Evolutionary conservation across 2,888 invertebrate genomes (phyloP).

Genomic region (Hypercompe scribonia): DNA sequence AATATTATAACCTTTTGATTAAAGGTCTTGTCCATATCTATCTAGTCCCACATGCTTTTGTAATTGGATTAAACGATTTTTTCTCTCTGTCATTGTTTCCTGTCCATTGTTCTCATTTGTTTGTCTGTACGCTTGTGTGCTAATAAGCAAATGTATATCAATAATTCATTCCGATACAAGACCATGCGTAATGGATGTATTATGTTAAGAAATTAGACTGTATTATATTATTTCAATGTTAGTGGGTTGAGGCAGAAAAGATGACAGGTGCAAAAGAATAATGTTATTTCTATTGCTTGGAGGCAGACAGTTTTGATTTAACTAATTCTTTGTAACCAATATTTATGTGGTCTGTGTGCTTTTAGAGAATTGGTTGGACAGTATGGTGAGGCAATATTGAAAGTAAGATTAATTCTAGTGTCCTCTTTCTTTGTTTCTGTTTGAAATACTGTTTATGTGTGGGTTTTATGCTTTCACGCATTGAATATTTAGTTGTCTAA

Average conservation of each 20-base stretch:
- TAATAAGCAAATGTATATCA: constrained; percentile 83
- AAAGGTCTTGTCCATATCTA: constrained; percentile 60
- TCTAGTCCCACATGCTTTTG: constrained; percentile 66
- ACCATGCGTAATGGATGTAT: constrained; percentile 53
- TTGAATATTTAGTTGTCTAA: not conserved
- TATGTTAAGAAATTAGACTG: constrained; percentile 36
- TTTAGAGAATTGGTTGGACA: too few relatives aligned
- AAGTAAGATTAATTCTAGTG: too few relatives aligned
- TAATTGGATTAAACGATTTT: constrained; percentile 85
- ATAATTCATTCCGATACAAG: constrained; percentile 77
- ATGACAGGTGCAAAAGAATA: not conserved
- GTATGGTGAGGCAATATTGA: not conserved
- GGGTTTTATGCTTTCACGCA: too few relatives aligned
- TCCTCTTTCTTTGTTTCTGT: too few relatives aligned
- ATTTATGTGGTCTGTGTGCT: too few relatives aligned
- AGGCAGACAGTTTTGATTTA: not conserved
- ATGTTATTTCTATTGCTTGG: not conserved
- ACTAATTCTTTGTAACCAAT: not conserved
- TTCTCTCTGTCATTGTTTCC: constrained; percentile 80
- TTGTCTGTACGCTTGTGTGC: constrained; percentile 72
- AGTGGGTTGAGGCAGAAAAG: not conserved
- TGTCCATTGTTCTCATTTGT: constrained; percentile 78
- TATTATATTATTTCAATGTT: constrained; percentile 16
- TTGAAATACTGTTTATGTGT: too few relatives aligned
- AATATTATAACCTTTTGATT: not conserved